These are phyloP conservation scores for Meliscaeva auricollis DNA, from an alignment of 2,888 invertebrate species.

Conservation along the genomic window DNA sequence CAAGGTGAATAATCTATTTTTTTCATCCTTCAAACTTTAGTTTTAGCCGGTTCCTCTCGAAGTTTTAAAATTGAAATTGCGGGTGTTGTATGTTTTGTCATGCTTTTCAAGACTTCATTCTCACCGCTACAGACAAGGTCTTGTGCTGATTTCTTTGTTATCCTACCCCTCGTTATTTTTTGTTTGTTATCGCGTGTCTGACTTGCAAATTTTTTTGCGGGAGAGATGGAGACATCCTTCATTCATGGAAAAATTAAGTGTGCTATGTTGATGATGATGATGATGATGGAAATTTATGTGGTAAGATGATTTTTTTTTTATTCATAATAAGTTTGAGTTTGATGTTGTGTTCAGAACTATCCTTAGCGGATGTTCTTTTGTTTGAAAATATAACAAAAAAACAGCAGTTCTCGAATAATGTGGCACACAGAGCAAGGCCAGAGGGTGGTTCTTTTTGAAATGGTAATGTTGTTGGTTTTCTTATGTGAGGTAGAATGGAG, in stretches of 20 bases:
- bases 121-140: constrained; percentile 13
- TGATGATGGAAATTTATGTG: constrained; percentile 58
- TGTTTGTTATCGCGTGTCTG: constrained; percentile 68
- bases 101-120: constrained; percentile 27
- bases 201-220: constrained; percentile 63
- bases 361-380: constrained; percentile 55
- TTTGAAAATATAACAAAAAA: neutral
- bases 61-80: constrained; percentile 45
- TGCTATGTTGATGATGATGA: constrained; percentile 53
- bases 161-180: neutral
- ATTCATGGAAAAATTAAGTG: constrained; percentile 64
- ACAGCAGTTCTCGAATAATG: neutral
- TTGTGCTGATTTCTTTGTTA: constrained; percentile 49
- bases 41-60: neutral
- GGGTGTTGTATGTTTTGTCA: constrained; percentile 49
- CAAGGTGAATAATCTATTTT: constrained; percentile 16
- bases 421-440: neutral
- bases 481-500: neutral
- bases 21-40: neutral
- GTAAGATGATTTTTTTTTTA: constrained; percentile 10
- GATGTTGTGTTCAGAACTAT: constrained; percentile 41
- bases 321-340: neutral
- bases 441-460: constrained; percentile 48
- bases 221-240: constrained; percentile 25
- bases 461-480: constrained; percentile 44